Evolutionary conservation across 2,888 invertebrate species (phyloP).

Genomic region (Limenitis camilla): DNA sequence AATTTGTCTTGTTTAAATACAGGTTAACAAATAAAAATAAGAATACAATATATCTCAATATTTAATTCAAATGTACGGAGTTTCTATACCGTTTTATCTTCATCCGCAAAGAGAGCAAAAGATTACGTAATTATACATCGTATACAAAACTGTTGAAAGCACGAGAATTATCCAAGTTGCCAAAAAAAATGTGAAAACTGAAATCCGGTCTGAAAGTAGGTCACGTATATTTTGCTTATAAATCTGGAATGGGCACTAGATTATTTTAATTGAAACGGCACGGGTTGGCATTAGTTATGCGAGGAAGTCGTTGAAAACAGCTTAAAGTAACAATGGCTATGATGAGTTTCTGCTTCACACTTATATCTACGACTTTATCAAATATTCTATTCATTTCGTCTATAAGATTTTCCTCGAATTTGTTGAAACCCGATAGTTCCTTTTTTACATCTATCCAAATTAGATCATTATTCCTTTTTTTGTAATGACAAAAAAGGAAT

Average conservation of each 20-base stretch:
- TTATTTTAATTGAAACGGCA: slow-evolving; percentile 28
- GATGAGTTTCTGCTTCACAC: slow-evolving; percentile 1
- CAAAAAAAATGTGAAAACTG: slow-evolving; percentile 16
- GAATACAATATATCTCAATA: no score
- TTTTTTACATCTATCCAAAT: no score
- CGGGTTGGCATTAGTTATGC: slow-evolving; percentile 18
- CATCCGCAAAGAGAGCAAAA: not conserved
- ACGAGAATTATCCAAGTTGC: slow-evolving; percentile 8
- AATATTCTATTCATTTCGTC: no score
- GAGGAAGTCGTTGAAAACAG: not conserved
- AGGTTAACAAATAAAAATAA: no score
- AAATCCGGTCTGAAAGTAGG: slow-evolving; percentile 17
- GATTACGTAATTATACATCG: not conserved
- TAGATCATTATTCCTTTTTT: no score
- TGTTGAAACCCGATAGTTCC: no score
- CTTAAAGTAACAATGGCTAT: slow-evolving; percentile 29
- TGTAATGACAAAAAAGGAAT: no score
- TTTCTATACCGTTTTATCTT: not conserved
- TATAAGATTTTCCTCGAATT: no score
- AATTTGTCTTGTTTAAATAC: no score
- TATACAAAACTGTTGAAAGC: not conserved
- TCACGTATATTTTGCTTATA: slow-evolving; percentile 25
- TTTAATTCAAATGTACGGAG: no score
- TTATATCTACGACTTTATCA: not conserved
- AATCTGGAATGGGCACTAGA: slow-evolving; percentile 27